Conservation (phyloP, 2,113 vertebrate species). For the Cercocebus atys region DNA sequence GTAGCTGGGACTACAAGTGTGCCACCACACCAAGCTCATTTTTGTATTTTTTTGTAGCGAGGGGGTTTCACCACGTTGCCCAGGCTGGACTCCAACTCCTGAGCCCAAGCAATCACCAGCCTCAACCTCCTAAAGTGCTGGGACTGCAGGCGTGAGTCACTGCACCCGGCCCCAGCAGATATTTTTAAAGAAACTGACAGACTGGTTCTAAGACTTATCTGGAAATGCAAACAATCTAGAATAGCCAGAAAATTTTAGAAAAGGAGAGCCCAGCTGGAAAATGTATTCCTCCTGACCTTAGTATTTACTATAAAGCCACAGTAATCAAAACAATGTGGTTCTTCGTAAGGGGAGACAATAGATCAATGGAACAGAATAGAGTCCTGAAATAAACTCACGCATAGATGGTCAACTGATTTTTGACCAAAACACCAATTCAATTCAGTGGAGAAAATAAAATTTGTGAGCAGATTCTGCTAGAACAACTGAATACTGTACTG, state of each 20-base stretch:
- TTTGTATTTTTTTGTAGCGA: no score
- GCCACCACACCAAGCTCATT: no score
- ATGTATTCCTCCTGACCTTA: background rate
- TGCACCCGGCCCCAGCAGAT: no score
- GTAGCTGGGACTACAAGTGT: no score
- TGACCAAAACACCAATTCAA: constrained; percentile 14
- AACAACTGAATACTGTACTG: background rate
- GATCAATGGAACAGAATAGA: background rate
- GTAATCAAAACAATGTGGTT: background rate
- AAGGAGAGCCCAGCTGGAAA: background rate
- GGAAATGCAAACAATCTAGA: background rate
- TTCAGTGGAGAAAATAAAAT: background rate
- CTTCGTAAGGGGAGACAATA: background rate
- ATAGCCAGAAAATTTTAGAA: background rate
- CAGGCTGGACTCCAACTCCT: no score
- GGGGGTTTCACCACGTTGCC: no score
- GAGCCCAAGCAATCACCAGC: no score
- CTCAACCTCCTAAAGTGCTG: no score
- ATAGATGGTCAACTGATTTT: background rate
- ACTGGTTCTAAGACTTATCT: background rate
- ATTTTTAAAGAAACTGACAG: background rate
- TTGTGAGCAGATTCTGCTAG: background rate
- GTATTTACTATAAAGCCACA: constrained; percentile 26
- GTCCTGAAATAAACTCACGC: constrained; percentile 3
- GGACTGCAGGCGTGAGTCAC: no score